Evolutionary conservation across 2,797 vertebrate species (phyloP), one percentile per base, ranked within the genome.

Genomic region (Scleropages formosus): DNA sequence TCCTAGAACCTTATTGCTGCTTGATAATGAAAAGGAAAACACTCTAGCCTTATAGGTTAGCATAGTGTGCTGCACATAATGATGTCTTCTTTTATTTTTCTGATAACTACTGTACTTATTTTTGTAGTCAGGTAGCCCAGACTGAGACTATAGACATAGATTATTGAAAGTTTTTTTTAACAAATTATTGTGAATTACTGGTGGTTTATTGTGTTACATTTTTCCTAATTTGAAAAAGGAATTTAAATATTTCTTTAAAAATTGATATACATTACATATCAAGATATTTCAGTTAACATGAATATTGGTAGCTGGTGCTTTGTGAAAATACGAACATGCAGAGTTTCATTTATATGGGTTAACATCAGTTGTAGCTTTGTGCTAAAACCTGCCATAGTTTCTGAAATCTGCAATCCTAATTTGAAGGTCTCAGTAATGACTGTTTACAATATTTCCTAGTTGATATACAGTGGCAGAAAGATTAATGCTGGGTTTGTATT

Each of bases 51-150:
- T 64, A 26, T 88, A 86, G 85, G 84, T 82, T 75, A 76, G 86
- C 26, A 81, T 82, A 86, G 85, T 84, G 84, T 86, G 87, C 82
- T 77, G 73, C 85, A 86, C 83, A 86, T 72, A 82, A 87, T 83
- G 84, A 65, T 66, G 78, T 79, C 69, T 84, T 85, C 87, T 85
- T 84, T 85, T 87, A 83, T 86, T 87, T 87, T 74, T 78, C 88
- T 83, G 85, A 89, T 84, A 82, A 83, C 49, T 58, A 85, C 83
- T 87, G 47, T 63, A 27, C 84, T 88, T 90, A 88, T 90, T 92
- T 92, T 89, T 89, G 88, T 92, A 91, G 90, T 87, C 85, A 66
- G 64, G 85, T 86, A 80, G 73, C 85, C 86, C 73, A 78, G 85
- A 88, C 78, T 84, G 76, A 86, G 82, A 81, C 78, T 79, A 80